phyloP scores from a whole-genome alignment of 2,888 invertebrate genomes.

The Tenthredo livida region DNA sequence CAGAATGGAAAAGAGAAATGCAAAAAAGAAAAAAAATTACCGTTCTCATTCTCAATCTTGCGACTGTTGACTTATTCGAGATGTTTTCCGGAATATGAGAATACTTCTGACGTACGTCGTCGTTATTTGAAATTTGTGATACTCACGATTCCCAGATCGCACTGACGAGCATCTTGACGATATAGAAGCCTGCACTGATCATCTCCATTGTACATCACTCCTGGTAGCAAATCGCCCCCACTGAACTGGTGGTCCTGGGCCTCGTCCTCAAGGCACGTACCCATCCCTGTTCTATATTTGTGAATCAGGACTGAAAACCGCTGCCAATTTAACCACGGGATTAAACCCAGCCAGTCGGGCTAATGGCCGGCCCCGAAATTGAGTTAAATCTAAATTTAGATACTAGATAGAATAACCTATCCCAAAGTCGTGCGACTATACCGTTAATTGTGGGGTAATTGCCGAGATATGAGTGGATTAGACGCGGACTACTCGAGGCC shows the following conservation, averaged over 20 bases:
- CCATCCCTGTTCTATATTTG: slow-evolving; percentile 79
- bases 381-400: slow-evolving; percentile 20
- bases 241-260: slow-evolving; percentile 76
- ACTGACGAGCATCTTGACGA: slow-evolving; percentile 77
- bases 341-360: slow-evolving; percentile 18
- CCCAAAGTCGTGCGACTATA: slow-evolving; percentile 22
- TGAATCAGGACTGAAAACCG: slow-evolving; percentile 33
- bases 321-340: slow-evolving; percentile 32
- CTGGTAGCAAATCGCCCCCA: slow-evolving; percentile 72
- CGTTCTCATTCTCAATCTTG: background rate
- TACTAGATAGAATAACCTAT: slow-evolving; percentile 30
- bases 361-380: slow-evolving; percentile 19
- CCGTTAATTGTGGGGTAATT: slow-evolving; percentile 26
- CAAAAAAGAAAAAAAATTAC: background rate
- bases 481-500: background rate
- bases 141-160: slow-evolving; percentile 75
- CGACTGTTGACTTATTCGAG: background rate
- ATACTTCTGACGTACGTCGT: background rate
- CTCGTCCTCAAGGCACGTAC: slow-evolving; percentile 81
- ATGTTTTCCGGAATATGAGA: too few species aligned
- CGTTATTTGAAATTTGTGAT: background rate
- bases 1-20: too few species aligned
- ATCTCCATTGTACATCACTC: slow-evolving; percentile 81
- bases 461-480: slow-evolving; percentile 22
- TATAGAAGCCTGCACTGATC: slow-evolving; percentile 81